These are phyloP conservation scores for Myotis vivesi DNA, from an alignment of 2,797 vertebrate genomes.

Conservation along the genomic window DNA sequence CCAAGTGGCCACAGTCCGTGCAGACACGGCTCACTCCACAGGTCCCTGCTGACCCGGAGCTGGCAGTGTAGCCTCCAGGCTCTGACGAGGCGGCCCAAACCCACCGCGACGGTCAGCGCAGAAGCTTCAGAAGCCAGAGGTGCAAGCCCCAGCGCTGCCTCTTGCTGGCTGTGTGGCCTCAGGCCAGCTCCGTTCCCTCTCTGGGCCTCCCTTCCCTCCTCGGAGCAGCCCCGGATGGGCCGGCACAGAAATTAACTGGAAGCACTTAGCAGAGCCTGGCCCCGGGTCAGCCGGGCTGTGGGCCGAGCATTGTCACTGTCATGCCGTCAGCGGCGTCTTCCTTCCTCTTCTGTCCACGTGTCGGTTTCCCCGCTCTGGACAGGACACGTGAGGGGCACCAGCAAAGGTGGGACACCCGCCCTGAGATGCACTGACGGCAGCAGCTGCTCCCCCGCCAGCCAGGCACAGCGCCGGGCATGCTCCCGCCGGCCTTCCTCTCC, in stretches of 20 bases:
- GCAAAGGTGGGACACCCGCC: fast-evolving
- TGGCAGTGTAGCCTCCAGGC: not conserved
- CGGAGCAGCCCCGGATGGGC: fast-evolving
- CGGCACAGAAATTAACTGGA: not conserved
- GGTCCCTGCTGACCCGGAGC: too few species aligned
- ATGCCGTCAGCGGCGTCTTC: too few species aligned
- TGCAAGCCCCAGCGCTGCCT: not conserved
- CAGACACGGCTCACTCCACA: not conserved
- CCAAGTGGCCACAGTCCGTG: fast-evolving
- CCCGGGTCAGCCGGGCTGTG: not conserved
- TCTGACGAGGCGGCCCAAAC: not conserved
- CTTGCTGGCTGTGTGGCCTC: not conserved
- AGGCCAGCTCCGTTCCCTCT: not conserved
- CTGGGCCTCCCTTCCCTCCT: not conserved
- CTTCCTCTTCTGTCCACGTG: not conserved
- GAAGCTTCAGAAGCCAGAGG: not conserved
- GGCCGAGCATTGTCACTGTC: not conserved
- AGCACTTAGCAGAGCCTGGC: not conserved
- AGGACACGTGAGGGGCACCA: not conserved
- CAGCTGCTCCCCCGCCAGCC: too few species aligned
- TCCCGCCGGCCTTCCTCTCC: not conserved
- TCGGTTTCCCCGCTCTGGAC: too few species aligned
- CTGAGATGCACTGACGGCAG: too few species aligned
- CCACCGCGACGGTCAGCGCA: fast-evolving
- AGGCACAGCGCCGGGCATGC: too few species aligned